Base-by-base conservation (phyloP, 2,113 vertebrate species). In the Polypterus bichir region DNA sequence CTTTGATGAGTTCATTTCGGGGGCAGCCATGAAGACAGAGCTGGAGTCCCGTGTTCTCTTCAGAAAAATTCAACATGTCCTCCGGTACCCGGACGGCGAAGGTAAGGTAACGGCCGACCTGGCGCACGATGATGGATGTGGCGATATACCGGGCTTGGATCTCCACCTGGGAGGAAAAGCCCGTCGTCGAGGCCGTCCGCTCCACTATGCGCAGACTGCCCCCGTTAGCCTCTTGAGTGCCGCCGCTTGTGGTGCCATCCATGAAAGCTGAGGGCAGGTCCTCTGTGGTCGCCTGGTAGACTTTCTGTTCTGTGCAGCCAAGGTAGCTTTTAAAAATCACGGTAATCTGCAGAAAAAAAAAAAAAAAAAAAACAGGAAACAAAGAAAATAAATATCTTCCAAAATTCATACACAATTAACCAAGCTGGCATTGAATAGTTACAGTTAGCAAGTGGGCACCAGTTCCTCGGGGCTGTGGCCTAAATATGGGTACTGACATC, bases 11-110 rank as follows among this genome's bases (percentile, higher is more conserved):
- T 79, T 89, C 87, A 6, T 72, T 87, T 59, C 81, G 78, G 0
- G 88, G 88, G 58, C 88, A 90, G 72, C 88, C 87, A 1, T 88
- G 86, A 60, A 90, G 71, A 62, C 88, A 90, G 8, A 90, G 80
- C 83, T 90, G 88, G 65, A 90, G 77, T 2, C 81, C 83, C 1
- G 79, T 71, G 8, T 65, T 68, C 61, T 84, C 85, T 72, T 85
- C 84, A 0, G 85, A 83, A 4, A 72, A 74, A 69, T 76, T 77
- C 70, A 86, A 69, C 1, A 70, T 77, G 68, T 87, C 88, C 65
- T 87, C 86, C 0, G 88, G 88, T 75, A 88, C 80, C 56, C 85
- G 83, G 69, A 90, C 83, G 68, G 87, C 88, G 2, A 90, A 90
- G 64, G 88, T 90, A 55, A 90, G 76, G 77, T 90, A 90, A 69